These are phyloP conservation scores for Sisor rabdophorus DNA, from an alignment of 2,113 vertebrate species.

Conservation along the genomic window DNA sequence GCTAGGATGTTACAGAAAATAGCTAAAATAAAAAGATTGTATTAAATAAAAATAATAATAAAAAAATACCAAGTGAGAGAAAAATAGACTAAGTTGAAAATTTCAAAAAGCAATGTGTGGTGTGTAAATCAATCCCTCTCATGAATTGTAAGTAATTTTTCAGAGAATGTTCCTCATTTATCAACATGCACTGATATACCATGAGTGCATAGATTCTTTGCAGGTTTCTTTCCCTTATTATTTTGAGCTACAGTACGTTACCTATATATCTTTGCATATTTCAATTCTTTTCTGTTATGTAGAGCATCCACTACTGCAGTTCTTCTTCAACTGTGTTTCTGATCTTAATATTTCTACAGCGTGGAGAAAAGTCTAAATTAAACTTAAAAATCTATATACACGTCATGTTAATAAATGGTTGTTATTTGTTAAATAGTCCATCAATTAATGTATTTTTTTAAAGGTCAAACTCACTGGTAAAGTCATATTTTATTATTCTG, in stretches of 20 bases:
- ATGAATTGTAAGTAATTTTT: background rate
- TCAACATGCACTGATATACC: background rate
- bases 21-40: background rate
- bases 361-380: background rate
- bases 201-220: background rate
- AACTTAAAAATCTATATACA: conserved; percentile 4
- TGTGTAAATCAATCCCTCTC: conserved; percentile 5
- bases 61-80: background rate
- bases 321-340: background rate
- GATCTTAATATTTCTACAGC: background rate
- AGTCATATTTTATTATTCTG: conserved; percentile 25
- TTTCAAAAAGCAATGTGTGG: background rate
- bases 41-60: background rate
- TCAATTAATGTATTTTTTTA: conserved; percentile 4
- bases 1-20: background rate
- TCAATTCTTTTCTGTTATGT: background rate
- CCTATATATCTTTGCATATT: conserved; percentile 11
- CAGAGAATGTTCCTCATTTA: conserved; percentile 9
- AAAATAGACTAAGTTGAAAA: background rate
- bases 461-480: conserved; percentile 3
- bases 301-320: background rate
- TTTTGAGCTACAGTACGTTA: background rate
- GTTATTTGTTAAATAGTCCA: too few species aligned
- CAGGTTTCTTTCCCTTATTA: conserved; percentile 8
- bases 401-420: too few species aligned